phyloP scores from a whole-genome alignment of 2,113 vertebrate species.

The Mormyrus lacerda region DNA sequence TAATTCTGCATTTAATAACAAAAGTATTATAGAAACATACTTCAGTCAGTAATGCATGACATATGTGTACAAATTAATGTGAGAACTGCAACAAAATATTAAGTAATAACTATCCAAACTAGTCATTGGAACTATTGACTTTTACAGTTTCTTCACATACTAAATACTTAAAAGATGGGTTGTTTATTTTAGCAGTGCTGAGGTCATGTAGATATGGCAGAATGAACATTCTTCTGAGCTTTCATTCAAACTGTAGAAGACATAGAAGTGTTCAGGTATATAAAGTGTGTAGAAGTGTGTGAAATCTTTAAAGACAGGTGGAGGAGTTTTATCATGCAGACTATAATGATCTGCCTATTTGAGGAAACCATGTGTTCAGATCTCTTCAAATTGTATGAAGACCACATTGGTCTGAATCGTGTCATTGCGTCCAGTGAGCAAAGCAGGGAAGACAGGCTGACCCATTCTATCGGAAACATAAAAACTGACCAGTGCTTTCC shows the following conservation, averaged over 20 bases:
- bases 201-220: background rate
- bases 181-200: background rate
- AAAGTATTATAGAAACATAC: background rate
- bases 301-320: background rate
- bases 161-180: background rate
- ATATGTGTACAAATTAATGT: background rate
- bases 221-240: background rate
- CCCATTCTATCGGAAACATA: background rate
- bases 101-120: background rate
- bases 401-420: background rate
- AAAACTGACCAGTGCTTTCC: background rate
- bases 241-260: background rate
- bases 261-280: background rate
- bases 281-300: background rate
- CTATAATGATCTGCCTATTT: background rate
- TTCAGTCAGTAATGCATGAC: background rate
- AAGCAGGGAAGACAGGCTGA: background rate
- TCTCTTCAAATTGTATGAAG: background rate
- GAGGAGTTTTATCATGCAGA: background rate
- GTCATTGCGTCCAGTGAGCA: background rate
- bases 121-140: background rate
- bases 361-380: background rate
- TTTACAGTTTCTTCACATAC: background rate
- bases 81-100: background rate
- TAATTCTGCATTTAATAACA: background rate